Conservation (phyloP, 2,797 vertebrate species). For the Sebastes kiyomatsui region DNA sequence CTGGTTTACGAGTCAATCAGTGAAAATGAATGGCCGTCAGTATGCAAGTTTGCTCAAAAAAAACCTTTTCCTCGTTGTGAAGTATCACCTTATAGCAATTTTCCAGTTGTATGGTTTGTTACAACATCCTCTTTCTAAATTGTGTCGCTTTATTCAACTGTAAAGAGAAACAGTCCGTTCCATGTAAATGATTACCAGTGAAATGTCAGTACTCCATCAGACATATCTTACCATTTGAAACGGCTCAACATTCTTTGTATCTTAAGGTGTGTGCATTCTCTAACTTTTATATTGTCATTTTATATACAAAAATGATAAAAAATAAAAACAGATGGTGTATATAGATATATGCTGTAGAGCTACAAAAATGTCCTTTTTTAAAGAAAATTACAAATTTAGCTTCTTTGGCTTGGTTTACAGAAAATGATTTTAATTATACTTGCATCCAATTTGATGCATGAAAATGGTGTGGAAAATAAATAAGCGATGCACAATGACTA, state of each 20-base stretch:
- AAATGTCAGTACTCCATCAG: conserved; percentile 90
- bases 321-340: conserved; percentile 86
- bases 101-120: conserved; percentile 97
- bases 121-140: conserved; percentile 93
- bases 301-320: conserved; percentile 94
- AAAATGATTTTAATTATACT: conserved; percentile 96
- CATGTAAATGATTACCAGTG: conserved; percentile 92
- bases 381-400: conserved; percentile 96
- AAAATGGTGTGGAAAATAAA: conserved; percentile 93
- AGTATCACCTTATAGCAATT: conserved; percentile 95
- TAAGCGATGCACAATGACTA: conserved; percentile 98
- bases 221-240: conserved; percentile 93
- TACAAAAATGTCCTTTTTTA: conserved; percentile 88
- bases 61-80: conserved; percentile 89
- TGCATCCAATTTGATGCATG: conserved; percentile 97
- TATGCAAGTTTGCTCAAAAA: conserved; percentile 92
- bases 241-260: conserved; percentile 96
- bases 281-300: conserved; percentile 99
- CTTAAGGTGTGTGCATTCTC: conserved; percentile 95
- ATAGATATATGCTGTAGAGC: conserved; percentile 98
- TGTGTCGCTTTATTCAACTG: conserved; percentile 82
- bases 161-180: conserved; percentile 84
- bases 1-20: conserved; percentile 78
- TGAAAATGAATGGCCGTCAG: conserved; percentile 79
- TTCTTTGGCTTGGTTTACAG: conserved; percentile 98